phyloP scores from a whole-genome alignment of 2,797 vertebrate genomes.

The Sebastes minor region DNA sequence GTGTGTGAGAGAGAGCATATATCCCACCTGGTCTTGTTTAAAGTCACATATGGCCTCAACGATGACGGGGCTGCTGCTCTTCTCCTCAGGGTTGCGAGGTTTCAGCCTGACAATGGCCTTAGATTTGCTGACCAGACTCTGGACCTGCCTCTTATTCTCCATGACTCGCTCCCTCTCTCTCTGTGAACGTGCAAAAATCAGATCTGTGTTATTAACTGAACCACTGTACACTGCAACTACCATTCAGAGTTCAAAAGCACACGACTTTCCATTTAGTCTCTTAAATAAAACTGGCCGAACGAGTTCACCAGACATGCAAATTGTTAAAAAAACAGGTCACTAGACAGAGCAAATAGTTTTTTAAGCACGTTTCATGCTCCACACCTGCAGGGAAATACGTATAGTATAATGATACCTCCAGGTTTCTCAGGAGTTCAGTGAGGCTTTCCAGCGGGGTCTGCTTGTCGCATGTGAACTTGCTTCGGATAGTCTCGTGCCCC shows the following conservation, averaged over 20 bases:
- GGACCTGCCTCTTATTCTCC: constrained; percentile 94
- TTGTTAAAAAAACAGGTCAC: neutral
- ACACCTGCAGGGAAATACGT: neutral
- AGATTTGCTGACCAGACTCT: constrained; percentile 92
- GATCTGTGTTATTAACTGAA: neutral
- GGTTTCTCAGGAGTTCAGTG: constrained; percentile 87
- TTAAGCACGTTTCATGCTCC: neutral
- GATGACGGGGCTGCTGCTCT: constrained; percentile 84
- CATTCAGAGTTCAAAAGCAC: neutral
- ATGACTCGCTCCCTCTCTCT: constrained; percentile 89
- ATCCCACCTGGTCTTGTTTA: constrained; percentile 95
- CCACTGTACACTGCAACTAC: neutral
- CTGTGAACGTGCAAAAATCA: constrained; percentile 69
- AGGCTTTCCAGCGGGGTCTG: constrained; percentile 87
- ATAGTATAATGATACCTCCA: constrained; percentile 85
- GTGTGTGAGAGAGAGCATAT: neutral
- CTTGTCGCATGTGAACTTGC: constrained; percentile 90
- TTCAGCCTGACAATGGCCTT: constrained; percentile 92
- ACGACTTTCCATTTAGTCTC: neutral
- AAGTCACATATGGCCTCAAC: constrained; percentile 95
- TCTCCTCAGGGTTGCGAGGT: constrained; percentile 92
- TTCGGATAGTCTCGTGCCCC: constrained; percentile 87
- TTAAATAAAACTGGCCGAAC: neutral
- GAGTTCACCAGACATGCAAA: neutral
- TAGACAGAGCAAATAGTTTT: neutral